Evolutionary conservation across 2,797 vertebrate genomes (phyloP), one percentile per base, ranked within the genome.

Genomic region (Geotrypetes seraphini): DNA sequence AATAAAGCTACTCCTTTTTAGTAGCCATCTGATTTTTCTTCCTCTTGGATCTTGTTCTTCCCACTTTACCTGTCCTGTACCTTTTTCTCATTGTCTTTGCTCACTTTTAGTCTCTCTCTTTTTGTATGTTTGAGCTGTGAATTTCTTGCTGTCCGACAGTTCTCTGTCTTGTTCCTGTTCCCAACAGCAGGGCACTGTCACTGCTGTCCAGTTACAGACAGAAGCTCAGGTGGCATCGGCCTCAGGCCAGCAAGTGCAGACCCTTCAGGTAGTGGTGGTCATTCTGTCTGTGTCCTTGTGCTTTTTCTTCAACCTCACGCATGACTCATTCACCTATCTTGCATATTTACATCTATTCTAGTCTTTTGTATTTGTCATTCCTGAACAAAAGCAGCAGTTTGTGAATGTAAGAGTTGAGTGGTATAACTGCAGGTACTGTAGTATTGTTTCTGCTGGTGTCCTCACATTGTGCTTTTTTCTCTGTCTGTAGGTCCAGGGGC

Each of bases 231-330:
- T 94, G 79, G 88, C 89, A 85, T 88, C 91, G 39, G 91, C 92
- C 85, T 87, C 91, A 69, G 91, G 90, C 81, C 93, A 97, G 91
- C 93, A 96, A 86, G 90, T 96, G 81, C 93, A 97, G 85, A 95
- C 93, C 75, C 93, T 97, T 85, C 93, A 96, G 92, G 93, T 95
- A 97, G 92, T 94, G 91, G 92, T 97, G 87, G 68, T 53, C 71
- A 75, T 75, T 79, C 78, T 65, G 47, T 62, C 57, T 43, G 44
- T 72, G 55, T 73, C 61, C 63, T 14, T 57, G 56, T 73, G 67
- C n/a, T n/a, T n/a, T n/a, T n/a, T n/a, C n/a, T n/a, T n/a, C n/a
- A n/a, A n/a, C 32, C 48, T 63, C 69, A 47, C 64, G 62, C 66
- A 63, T 63, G 69, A n/a, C n/a, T n/a, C n/a, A n/a, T n/a, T n/a